These are phyloP conservation scores for Polymixis lichenea DNA, from an alignment of 2,888 invertebrate species.

Conservation along the genomic window DNA sequence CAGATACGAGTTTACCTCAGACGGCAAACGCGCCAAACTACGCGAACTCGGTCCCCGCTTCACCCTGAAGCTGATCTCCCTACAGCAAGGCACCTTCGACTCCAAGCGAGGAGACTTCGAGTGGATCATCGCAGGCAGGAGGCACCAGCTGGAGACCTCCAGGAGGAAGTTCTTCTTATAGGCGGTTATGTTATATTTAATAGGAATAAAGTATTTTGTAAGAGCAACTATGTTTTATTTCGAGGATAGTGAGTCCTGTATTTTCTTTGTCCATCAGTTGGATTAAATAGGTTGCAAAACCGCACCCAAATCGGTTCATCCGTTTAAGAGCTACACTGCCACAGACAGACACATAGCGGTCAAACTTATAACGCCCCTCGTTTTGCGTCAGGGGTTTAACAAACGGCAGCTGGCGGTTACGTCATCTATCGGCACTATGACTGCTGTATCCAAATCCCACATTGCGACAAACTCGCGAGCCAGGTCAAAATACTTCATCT, in stretches of 20 bases:
- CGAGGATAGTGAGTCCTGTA: not conserved
- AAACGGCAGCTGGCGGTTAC: too few species aligned
- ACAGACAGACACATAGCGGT: too few species aligned
- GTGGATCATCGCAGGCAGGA: constrained; percentile 97
- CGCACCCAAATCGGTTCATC: too few species aligned
- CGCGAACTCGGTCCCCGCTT: constrained; percentile 99
- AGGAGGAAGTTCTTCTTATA: constrained; percentile 98
- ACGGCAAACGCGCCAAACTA: constrained; percentile 93
- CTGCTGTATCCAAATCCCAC: too few species aligned
- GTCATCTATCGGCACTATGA: too few species aligned
- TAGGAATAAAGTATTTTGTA: constrained; percentile 63
- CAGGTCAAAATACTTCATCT: too few species aligned
- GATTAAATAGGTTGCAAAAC: too few species aligned
- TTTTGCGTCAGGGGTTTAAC: too few species aligned
- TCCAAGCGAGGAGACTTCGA: constrained; percentile 99
- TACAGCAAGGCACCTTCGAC: constrained; percentile 99
- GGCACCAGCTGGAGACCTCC: constrained; percentile 98
- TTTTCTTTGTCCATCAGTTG: not conserved
- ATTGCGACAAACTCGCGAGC: too few species aligned
- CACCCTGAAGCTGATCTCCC: constrained; percentile 96
- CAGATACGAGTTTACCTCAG: constrained; percentile 97
- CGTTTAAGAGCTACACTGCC: too few species aligned
- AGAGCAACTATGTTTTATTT: constrained; percentile 32
- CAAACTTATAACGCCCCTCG: too few species aligned
- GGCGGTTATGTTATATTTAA: constrained; percentile 31